Evolutionary conservation across 1,140 invertebrate genomes (phyloP), one percentile per base, ranked within the genome.

Genomic region (Frieseomelitta varia): DNA sequence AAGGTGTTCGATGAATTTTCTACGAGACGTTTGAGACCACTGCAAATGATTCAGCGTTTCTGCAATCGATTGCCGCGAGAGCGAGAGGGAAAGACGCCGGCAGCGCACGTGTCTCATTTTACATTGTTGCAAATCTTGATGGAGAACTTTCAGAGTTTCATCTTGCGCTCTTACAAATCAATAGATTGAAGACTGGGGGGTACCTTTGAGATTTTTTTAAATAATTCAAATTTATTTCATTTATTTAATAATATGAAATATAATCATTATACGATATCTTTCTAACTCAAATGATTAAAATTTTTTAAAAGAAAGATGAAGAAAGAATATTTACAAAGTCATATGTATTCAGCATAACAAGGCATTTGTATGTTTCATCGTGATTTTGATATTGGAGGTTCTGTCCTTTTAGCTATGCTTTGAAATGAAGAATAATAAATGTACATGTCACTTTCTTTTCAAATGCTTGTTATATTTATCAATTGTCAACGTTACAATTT

Each of bases 11-110:
- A 81, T 74, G 68, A 63, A 67, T 84, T 87, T 83, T 78, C 72
- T 86, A 63, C 61, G 39, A 87, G 79, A 78, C 51, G 63, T 58
- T 83, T 65, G 80, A 83, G 80, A 80, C 19, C 74, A 67, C 51
- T 51, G 78, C 61, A 76, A 87, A 87, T 89, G 75, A 85, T 79
- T 87, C 78, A 81, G 85, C 78, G 72, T 80, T 87, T 75, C 85
- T 77, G 86, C n/a, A n/a, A 87, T 89, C 80, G 84, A 86, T 85
- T 84, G 85, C 80, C 82, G 85, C 30, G 15, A 27, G 21, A 53
- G 51, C 0, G 53, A 79, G 65, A 53, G 15, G 15, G 47, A n/a
- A 17, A 19, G 27, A 39, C 19, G 53, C 51, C 30, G 81, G 17
- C 30, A 34, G 47, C 68, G 34, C 73, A 56, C 73, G 34, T 77